Conservation (phyloP, 1,140 invertebrate genomes). For the Chrysomallon squamiferum region DNA sequence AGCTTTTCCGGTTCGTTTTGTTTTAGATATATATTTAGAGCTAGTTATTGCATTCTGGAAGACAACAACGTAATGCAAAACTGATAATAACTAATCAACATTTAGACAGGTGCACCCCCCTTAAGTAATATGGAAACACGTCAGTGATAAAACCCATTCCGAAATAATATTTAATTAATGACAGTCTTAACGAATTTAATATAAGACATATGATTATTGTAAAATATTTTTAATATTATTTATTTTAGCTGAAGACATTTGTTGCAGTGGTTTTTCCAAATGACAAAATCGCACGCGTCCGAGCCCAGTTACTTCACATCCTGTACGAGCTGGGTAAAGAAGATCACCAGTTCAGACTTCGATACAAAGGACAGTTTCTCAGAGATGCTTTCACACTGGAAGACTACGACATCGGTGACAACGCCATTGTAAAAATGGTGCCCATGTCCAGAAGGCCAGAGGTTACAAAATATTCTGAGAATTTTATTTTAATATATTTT, state of each 20-base stretch:
- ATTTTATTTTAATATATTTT: neutral
- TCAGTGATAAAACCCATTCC: neutral
- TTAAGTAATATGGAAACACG: neutral
- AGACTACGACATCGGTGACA: conserved; percentile 53
- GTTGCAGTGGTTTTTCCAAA: conserved; percentile 40
- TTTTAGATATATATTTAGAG: neutral
- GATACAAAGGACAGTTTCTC: conserved; percentile 56
- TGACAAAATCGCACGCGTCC: conserved; percentile 51
- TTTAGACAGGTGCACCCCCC: neutral
- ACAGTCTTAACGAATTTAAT: too few species aligned
- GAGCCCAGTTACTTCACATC: conserved; percentile 55
- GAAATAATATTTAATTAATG: neutral
- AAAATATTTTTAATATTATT: too few species aligned
- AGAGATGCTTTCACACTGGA: conserved; percentile 49
- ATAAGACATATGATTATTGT: too few species aligned
- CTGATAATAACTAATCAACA: neutral
- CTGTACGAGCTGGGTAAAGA: conserved; percentile 55
- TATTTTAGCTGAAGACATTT: conserved; percentile 55
- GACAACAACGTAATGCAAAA: too few species aligned
- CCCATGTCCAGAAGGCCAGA: conserved; percentile 45
- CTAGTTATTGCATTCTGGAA: too few species aligned
- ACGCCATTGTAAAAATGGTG: conserved; percentile 55
- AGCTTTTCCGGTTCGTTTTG: conserved; percentile 43
- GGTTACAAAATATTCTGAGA: conserved; percentile 24
- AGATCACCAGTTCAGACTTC: conserved; percentile 54